Percentiles rank a stretch among this genome's conserved stretches.
phyloP scores from a whole-genome alignment of 2,797 vertebrate genomes.

The Acomys russatus region DNA sequence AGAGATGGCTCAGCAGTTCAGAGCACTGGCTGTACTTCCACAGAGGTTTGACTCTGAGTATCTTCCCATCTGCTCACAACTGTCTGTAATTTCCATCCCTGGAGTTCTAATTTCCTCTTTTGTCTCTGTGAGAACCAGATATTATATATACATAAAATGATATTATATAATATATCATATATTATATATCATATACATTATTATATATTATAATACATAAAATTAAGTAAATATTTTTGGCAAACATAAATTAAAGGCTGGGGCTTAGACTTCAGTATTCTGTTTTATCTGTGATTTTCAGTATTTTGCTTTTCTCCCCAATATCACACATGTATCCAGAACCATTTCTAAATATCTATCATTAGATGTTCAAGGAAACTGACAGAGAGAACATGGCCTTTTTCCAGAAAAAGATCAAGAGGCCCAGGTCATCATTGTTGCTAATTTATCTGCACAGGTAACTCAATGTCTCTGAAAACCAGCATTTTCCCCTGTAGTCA shows the following conservation, averaged over 20 bases:
- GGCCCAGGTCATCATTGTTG: not conserved
- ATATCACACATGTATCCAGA: not conserved
- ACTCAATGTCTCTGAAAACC: not conserved
- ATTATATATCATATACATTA: too few relatives aligned
- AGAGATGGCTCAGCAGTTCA: not conserved
- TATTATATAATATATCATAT: too few relatives aligned
- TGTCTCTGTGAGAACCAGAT: not conserved
- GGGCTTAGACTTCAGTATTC: not conserved
- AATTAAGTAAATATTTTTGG: not conserved
- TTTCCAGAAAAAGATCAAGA: conserved; percentile 33
- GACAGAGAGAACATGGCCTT: not conserved
- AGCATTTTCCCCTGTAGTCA: not conserved
- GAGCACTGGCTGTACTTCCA: not conserved
- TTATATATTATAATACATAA: not conserved
- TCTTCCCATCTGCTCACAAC: not conserved
- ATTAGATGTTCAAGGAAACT: conserved; percentile 33
- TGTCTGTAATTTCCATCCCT: not conserved
- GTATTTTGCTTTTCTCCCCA: not conserved
- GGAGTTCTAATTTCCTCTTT: not conserved
- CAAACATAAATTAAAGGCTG: conserved; percentile 40
- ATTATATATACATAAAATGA: not conserved
- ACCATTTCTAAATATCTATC: not conserved
- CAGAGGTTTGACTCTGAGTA: not conserved
- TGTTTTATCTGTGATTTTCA: conserved; percentile 10
- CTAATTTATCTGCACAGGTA: not conserved